Evolutionary conservation across 2,113 vertebrate genomes (phyloP).

Genomic region (Tapirus terrestris): DNA sequence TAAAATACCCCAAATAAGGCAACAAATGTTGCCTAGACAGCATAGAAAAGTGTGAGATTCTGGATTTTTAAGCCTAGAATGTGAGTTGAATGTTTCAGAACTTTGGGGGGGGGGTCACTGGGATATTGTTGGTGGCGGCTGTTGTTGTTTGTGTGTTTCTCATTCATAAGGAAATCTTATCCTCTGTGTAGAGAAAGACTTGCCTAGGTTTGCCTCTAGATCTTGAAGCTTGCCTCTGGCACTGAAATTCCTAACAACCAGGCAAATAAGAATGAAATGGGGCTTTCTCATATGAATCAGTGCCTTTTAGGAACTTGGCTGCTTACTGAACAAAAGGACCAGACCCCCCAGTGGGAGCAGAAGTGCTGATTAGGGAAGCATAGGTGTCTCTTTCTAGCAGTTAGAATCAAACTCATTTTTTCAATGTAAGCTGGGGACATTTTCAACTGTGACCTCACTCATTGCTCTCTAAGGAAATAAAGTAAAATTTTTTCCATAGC

Average conservation of each 20-base stretch:
- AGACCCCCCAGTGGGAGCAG: neutral
- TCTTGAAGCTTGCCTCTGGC: neutral
- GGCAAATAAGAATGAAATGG: neutral
- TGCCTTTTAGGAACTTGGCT: neutral
- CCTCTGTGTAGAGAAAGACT: neutral
- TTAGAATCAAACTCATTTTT: slow-evolving; percentile 28
- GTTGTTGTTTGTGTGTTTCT: neutral
- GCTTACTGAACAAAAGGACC: neutral
- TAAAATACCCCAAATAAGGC: neutral
- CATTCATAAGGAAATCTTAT: neutral
- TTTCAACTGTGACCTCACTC: neutral
- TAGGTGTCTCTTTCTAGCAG: neutral
- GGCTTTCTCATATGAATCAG: neutral
- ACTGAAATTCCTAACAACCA: neutral
- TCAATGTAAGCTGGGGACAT: neutral
- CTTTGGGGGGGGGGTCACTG: neutral
- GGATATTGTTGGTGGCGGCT: neutral
- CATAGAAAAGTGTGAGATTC: neutral
- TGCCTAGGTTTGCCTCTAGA: neutral
- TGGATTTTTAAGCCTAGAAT: neutral
- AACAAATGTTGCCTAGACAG: neutral
- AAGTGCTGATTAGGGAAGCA: neutral
- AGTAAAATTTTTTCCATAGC: neutral
- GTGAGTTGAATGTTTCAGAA: neutral
- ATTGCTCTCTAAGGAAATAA: neutral